Conservation (phyloP, 2,113 vertebrate genomes). For the Ammodramus savannarum region DNA sequence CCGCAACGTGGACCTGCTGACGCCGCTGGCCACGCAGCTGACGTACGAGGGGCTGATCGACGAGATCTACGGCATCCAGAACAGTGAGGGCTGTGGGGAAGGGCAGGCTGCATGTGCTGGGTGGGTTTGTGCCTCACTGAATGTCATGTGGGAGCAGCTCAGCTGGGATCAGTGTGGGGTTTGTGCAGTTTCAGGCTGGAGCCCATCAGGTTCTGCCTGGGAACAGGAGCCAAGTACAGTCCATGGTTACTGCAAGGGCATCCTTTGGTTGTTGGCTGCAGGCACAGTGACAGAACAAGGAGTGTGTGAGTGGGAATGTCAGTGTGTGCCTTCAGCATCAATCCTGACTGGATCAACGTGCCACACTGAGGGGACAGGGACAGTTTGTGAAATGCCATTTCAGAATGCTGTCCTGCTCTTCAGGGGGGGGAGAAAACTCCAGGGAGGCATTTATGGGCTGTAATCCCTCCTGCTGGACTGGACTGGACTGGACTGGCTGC, state of each 20-base stretch:
- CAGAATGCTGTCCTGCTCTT: rapidly evolving
- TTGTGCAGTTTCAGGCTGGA: neutral
- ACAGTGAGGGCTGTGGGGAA: constrained; percentile 76
- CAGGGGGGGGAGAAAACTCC: neutral
- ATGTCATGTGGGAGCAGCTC: neutral
- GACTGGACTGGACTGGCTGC: neutral
- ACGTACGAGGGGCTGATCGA: constrained; percentile 97
- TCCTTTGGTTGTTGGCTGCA: neutral
- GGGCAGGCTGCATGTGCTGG: too few species aligned
- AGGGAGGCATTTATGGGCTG: neutral
- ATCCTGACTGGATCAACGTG: neutral
- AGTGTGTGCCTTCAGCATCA: neutral
- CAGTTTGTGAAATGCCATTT: neutral
- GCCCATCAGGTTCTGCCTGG: neutral
- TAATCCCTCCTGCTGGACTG: neutral
- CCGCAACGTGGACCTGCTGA: constrained; percentile 91
- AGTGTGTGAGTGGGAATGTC: neutral
- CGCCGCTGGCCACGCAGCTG: constrained; percentile 91
- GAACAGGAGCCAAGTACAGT: neutral
- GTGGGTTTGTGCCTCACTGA: neutral
- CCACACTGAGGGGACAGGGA: neutral
- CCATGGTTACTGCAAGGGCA: rapidly evolving
- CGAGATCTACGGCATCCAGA: constrained; percentile 94
- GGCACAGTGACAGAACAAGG: rapidly evolving
- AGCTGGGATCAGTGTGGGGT: rapidly evolving